Base-by-base conservation (phyloP, 2,888 invertebrate species). In the Drosophila austrosaltans region DNA sequence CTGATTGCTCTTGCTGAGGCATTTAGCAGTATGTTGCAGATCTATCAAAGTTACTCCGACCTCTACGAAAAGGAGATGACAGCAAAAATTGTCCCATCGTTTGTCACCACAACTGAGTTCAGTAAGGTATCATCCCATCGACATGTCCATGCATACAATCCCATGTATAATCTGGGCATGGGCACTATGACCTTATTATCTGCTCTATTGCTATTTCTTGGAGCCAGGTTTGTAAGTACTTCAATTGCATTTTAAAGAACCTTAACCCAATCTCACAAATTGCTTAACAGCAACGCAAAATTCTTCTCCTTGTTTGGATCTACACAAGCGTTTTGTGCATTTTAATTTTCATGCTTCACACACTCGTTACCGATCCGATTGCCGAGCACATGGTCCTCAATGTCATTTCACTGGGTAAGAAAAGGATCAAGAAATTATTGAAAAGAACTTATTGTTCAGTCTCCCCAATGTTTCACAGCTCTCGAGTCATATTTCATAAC, bases 401-500 rank as follows among this genome's bases (percentile, higher is more conserved):
- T 39, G 32, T 28, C 1, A 0, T 75, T 0, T 54, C 54, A 3
- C 2, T 60, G 6, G 63, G 83, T 85, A 63, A 53, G 70, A 57
- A 20, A 0, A 0, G 0, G 40, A 39, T 22, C 16, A 1, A 25
- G 8, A 28, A 40, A 0, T 7, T 1, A 28, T 1, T 16, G 2
- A 2, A 7, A 30, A 1, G n/a, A 7, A 44, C n/a, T 54, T 2
- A 3, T n/a, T 25, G 0, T 1, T 10, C 10, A 68, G n/a, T 36
- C 22, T 1, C 28, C 8, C 20, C 48, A 1, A 2, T 22, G 48
- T 7, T 36, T 53, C 44, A 0, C 39, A 89, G 85, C 36, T 28
- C 4, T 82, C 2, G 44, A 80, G 8, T 42, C 57, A 1, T 87
- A 87, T 32, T 87, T 84, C 12, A 48, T 75, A 7, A 3, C 60